phyloP scores from a whole-genome alignment of 2,113 vertebrate genomes.

The Colinus virginianus region DNA sequence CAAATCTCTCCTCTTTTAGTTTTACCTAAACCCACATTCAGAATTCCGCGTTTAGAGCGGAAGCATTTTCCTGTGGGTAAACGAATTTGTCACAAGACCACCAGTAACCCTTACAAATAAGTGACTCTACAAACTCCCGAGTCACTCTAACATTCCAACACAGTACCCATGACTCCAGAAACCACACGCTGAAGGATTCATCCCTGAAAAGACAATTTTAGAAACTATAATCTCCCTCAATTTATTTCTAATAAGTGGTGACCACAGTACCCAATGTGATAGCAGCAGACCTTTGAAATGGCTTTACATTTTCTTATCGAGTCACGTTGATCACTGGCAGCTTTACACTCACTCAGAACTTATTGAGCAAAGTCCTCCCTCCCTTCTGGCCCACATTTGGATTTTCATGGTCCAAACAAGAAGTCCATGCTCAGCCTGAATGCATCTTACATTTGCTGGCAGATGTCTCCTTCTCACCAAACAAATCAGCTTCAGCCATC shows the following conservation, averaged over 20 bases:
- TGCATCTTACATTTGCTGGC: background rate
- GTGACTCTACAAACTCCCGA: background rate
- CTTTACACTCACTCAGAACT: background rate
- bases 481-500: background rate
- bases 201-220: background rate
- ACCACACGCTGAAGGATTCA: background rate
- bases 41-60: background rate
- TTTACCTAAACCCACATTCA: background rate
- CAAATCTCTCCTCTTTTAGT: background rate
- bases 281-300: constrained; percentile 68
- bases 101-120: background rate
- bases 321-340: background rate
- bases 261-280: background rate
- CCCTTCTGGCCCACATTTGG: background rate
- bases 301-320: constrained; percentile 12
- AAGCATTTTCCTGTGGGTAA: background rate
- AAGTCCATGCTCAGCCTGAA: background rate
- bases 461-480: background rate
- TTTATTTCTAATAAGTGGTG: background rate
- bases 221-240: background rate
- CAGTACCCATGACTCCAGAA: background rate
- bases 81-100: background rate
- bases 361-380: constrained; percentile 32
- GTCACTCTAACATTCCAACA: background rate
- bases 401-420: background rate